Base-by-base conservation (phyloP, 1,140 invertebrate genomes). In the Zaprionus nigranus region DNA sequence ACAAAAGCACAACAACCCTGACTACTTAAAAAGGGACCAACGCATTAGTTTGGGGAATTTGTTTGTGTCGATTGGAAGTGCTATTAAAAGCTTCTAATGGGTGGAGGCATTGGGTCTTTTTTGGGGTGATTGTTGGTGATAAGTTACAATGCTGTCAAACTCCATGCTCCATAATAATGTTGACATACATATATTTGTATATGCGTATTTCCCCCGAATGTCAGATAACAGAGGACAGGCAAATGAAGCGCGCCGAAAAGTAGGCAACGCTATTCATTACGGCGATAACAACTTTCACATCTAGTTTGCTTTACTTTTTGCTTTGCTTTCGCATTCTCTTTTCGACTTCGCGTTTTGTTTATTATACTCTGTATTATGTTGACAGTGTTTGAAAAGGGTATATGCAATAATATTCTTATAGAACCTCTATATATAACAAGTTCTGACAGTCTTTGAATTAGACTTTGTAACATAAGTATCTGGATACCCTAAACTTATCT, bases 21-120 rank as follows among this genome's bases (percentile, higher is more conserved):
- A 54, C 5, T 26, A 26, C 38, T 24, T 12, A 13, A 67, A 22
- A 28, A 17, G 36, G 17, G 28, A 26, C 11, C 40, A 38, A 59
- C 26, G 67, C 60, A 75, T 75, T 77, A 57, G 63, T 73, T 57
- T 57, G 40, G 17, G 30, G 30, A 70, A 77, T 77, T 73, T 77
- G 75, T 67, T 73, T 63, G 51, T 51, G 58, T 57, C 49, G 62
- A 67, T 67, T 54, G 49, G 34, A 58, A 61, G 61, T 61, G 57
- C 67, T 70, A 76, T 76, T 71, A 65, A 76, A 54, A 57, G 63
- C 53, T 38, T 40, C 53, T 63, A 73, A 67, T 61, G 63, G 49
- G 26, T 36, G 40, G 7, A n/a, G 61, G 54, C 28, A 40, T 34
- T 11, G 54, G 54, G 26, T 34, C 28, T 20, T 30, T 56, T 56